Evolutionary conservation across 2,113 vertebrate genomes (phyloP), one percentile per base, ranked within the genome.

Genomic region (Tinamus guttatus): DNA sequence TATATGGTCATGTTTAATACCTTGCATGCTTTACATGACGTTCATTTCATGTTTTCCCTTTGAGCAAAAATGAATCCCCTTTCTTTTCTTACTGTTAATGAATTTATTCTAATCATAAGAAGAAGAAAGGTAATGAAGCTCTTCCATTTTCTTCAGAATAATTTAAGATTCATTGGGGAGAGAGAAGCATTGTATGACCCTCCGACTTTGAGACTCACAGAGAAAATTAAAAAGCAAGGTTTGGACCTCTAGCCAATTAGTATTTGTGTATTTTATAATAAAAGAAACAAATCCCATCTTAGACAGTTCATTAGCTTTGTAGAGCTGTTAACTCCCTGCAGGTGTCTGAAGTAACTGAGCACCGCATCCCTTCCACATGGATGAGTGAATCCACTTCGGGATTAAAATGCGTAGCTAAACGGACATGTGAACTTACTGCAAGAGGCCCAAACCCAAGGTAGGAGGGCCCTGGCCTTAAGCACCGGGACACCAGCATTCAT

Each of bases 181-280:
- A 77, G 6, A 9, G 9, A 92, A 70, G 5, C 24, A 75, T 54
- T 83, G 25, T 62, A 45, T n/a, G 81, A 13, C 16, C 41, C 22
- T 51, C 47, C 81, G 83, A 52, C 19, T 75, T 54, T 21, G 12
- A 86, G 7, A 75, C 51, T 81, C 22, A 68, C 11, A 81, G 75
- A 68, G 88, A 93, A 88, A 93, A 93, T 92, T 70, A 63, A 83
- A 88, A 92, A 70, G 4, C 30, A 43, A 40, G 7, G 18, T 88
- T 83, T 70, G 68, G 94, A 92, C 15, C n/a, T 69, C 71, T 74
- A 74, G n/a, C 27, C 24, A 93, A 96, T 93, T 90, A 92, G 87
- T 93, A 89, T 87, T 84, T 78, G 75, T 49, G 5, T 71, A 56
- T 76, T 89, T 86, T 73, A 58, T 69, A 43, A 38, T 28, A 86